These are phyloP conservation scores for Orbicella faveolata DNA, from an alignment of 64 coral and sea anemone genomes.

Conservation along the genomic window DNA sequence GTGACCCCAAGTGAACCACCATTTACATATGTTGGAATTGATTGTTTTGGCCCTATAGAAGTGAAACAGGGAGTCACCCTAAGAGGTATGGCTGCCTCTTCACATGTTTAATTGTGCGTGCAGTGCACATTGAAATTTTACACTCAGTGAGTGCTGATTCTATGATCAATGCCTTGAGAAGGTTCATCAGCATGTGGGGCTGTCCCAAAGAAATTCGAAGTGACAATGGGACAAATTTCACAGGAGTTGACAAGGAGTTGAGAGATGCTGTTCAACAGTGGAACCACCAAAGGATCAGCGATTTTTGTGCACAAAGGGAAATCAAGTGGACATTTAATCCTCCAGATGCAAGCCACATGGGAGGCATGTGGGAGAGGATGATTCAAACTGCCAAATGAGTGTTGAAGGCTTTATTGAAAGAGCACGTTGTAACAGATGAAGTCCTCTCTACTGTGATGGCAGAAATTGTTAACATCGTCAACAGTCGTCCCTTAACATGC, in stretches of 20 bases:
- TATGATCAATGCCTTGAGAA: slow-evolving; percentile 34
- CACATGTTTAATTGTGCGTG: slow-evolving; percentile 8
- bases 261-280: slow-evolving; percentile 38
- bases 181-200: slow-evolving; percentile 36
- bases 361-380: slow-evolving; percentile 34
- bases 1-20: not conserved
- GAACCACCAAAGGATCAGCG: slow-evolving; percentile 25
- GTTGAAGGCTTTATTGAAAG: slow-evolving; percentile 29
- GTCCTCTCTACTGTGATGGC: slow-evolving; percentile 12
- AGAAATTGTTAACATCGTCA: slow-evolving; percentile 30
- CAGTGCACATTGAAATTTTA: slow-evolving; percentile 37
- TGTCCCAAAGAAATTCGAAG: slow-evolving; percentile 36
- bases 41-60: slow-evolving; percentile 50
- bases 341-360: slow-evolving; percentile 44
- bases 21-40: slow-evolving; percentile 49
- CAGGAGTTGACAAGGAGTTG: slow-evolving; percentile 39
- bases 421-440: not conserved
- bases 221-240: slow-evolving; percentile 45
- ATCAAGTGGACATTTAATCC: slow-evolving; percentile 35
- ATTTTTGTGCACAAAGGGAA: not conserved
- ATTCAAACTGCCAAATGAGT: slow-evolving; percentile 13
- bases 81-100: slow-evolving; percentile 49
- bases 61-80: slow-evolving; percentile 4
- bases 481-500: slow-evolving; percentile 29
- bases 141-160: slow-evolving; percentile 30